phyloP scores from a whole-genome alignment of 2,888 invertebrate genomes.

The Andrena bucephala region DNA sequence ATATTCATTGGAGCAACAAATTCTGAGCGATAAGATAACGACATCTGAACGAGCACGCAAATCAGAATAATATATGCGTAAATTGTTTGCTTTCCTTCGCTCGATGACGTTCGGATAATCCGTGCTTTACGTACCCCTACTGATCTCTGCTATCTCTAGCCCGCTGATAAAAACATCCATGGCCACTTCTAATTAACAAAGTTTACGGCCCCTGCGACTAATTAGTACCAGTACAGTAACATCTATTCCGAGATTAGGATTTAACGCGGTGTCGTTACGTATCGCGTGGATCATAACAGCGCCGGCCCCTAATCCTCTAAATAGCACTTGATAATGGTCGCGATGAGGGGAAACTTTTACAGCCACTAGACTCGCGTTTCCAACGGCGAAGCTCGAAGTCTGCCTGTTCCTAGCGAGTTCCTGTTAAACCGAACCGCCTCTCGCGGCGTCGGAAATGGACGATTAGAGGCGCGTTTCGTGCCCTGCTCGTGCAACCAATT shows the following conservation, averaged over 20 bases:
- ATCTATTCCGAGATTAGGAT: background rate
- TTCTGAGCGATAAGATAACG: slow-evolving; percentile 9
- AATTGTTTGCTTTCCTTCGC: background rate
- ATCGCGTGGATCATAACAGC: too few relatives aligned
- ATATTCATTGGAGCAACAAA: background rate
- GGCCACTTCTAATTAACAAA: background rate
- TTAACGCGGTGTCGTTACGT: too few relatives aligned
- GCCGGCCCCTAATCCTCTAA: background rate
- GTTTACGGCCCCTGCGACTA: background rate
- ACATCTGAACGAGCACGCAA: background rate
- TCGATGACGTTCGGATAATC: background rate
- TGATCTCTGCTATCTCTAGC: background rate
- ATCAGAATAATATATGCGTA: background rate
- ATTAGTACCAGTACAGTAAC: background rate
- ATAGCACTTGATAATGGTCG: slow-evolving; percentile 7
- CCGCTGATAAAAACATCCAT: background rate
- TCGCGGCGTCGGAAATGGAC: slow-evolving; percentile 51
- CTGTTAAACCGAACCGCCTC: slow-evolving; percentile 35
- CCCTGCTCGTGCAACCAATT: slow-evolving; percentile 50
- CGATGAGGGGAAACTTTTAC: slow-evolving; percentile 32
- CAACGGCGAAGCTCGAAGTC: slow-evolving; percentile 4
- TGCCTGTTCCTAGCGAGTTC: slow-evolving; percentile 5
- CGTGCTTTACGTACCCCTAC: too few relatives aligned
- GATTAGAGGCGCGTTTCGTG: slow-evolving; percentile 56
- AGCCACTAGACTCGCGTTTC: background rate